Percentiles rank a stretch among this genome's conserved stretches.
Evolutionary conservation across 2,797 vertebrate genomes (phyloP).

Genomic region (Diglossa cyanea): DNA sequence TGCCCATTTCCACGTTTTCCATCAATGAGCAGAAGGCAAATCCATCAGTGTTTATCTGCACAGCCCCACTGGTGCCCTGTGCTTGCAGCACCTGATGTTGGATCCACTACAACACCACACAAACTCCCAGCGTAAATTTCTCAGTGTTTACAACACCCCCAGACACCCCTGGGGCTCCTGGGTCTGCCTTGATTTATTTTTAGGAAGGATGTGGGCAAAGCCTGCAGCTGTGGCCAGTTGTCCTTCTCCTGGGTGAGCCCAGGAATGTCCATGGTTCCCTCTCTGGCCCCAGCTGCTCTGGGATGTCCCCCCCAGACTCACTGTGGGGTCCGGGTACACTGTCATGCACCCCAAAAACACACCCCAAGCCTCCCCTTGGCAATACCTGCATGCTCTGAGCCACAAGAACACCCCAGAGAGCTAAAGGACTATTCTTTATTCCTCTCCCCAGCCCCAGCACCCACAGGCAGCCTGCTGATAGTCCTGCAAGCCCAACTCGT

Average conservation of each 20-base stretch:
- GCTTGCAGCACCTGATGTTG: background rate
- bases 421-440: background rate
- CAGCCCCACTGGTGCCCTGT: background rate
- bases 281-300: background rate
- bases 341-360: fast-evolving
- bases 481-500: background rate
- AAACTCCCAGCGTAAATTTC: background rate
- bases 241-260: background rate
- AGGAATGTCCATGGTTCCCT: fast-evolving
- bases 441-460: background rate
- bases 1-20: background rate
- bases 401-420: background rate
- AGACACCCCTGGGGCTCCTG: background rate
- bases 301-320: background rate
- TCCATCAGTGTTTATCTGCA: fast-evolving
- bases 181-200: background rate
- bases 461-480: background rate
- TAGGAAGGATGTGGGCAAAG: background rate
- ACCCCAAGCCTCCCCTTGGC: fast-evolving
- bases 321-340: fast-evolving
- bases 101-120: fast-evolving
- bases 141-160: fast-evolving
- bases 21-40: background rate
- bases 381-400: background rate
- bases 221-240: background rate